These are phyloP conservation scores for Acanthochromis polyacanthus DNA, from an alignment of 2,113 vertebrate species.

Conservation along the genomic window DNA sequence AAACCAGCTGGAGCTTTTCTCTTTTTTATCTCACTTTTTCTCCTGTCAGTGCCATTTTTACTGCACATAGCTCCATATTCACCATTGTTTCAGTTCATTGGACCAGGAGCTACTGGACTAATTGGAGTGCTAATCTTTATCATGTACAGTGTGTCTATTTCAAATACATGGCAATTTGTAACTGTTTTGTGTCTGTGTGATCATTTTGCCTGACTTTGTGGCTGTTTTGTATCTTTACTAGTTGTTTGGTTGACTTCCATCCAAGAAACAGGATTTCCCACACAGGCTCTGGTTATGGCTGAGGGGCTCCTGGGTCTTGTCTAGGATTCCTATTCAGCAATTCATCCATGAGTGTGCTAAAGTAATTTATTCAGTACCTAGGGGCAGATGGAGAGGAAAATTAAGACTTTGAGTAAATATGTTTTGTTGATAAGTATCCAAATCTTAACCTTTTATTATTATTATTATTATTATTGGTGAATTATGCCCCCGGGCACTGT, in stretches of 20 bases:
- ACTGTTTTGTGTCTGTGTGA: neutral
- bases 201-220: neutral
- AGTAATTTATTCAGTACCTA: slow-evolving; percentile 11
- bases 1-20: no score
- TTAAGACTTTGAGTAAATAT: slow-evolving; percentile 13
- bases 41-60: no score
- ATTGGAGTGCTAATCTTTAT: no score
- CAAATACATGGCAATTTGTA: neutral
- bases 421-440: slow-evolving; percentile 33
- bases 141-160: no score
- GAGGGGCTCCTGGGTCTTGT: neutral
- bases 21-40: no score
- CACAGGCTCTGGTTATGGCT: neutral
- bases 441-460: slow-evolving; percentile 8
- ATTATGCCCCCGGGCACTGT: slow-evolving; percentile 10
- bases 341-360: neutral
- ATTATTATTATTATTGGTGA: slow-evolving; percentile 10
- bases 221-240: neutral
- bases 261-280: neutral
- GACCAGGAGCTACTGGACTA: no score
- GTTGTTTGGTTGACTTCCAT: neutral
- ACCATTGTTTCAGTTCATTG: no score
- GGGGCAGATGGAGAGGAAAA: slow-evolving; percentile 11
- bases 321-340: neutral
- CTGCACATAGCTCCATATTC: no score